These are phyloP conservation scores for Blera fallax DNA, from an alignment of 2,888 invertebrate species.

Conservation along the genomic window DNA sequence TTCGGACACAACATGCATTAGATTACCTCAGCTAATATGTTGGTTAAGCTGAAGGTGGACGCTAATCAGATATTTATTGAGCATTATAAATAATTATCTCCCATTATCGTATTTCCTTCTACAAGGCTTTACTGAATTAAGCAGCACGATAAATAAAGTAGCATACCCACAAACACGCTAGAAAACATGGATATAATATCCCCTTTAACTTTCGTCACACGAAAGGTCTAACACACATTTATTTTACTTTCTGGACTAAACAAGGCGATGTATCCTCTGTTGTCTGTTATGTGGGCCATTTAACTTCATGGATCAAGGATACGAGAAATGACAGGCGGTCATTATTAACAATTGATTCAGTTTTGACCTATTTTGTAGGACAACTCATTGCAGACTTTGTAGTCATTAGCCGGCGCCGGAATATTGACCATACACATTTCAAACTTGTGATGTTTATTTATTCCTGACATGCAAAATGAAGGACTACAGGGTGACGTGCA, in stretches of 20 bases:
- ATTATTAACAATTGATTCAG: constrained; percentile 11
- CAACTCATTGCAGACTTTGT: constrained; percentile 8
- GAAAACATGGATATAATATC: background rate
- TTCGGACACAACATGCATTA: no score
- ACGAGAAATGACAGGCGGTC: background rate
- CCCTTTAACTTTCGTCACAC: background rate
- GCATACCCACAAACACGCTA: background rate
- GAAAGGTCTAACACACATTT: background rate
- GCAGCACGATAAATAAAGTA: no score
- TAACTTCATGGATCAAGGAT: background rate
- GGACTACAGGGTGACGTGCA: background rate
- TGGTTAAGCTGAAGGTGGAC: no score
- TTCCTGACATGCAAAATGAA: background rate
- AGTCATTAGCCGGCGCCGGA: constrained; percentile 9
- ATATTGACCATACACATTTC: background rate
- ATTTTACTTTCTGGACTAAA: background rate
- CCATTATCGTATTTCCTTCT: no score
- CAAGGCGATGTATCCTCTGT: background rate
- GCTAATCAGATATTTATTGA: no score
- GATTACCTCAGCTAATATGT: no score
- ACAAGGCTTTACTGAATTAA: no score
- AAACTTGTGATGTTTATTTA: background rate
- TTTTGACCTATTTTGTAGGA: constrained; percentile 23
- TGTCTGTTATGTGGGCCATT: background rate
- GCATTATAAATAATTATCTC: no score